Evolutionary conservation across 2,888 invertebrate genomes (phyloP).

Genomic region (Diplazon laetatorius): DNA sequence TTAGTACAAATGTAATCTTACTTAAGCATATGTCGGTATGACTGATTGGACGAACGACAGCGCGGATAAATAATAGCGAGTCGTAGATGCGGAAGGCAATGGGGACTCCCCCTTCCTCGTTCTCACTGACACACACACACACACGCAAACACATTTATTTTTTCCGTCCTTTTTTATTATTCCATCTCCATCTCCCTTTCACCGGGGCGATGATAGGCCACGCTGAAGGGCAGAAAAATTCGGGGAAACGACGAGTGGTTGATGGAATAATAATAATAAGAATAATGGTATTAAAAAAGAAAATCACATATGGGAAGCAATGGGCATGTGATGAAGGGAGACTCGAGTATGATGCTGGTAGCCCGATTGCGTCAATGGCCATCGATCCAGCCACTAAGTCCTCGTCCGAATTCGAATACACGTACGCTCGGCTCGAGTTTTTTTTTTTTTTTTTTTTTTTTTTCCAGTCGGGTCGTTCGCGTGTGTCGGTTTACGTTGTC

Average conservation of each 20-base stretch:
- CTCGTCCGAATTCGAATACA: conserved; percentile 56
- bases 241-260: conserved; percentile 53
- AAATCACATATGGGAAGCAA: conserved; percentile 78
- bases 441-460: too few species aligned
- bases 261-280: conserved; percentile 25
- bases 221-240: conserved; percentile 69
- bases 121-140: conserved; percentile 36
- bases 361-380: conserved; percentile 73
- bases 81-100: conserved; percentile 30
- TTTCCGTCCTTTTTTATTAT: conserved; percentile 28
- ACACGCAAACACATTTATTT: conserved; percentile 36
- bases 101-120: conserved; percentile 58
- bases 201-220: not conserved
- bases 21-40: conserved; percentile 81
- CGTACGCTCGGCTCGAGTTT: conserved; percentile 41
- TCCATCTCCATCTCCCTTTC: conserved; percentile 44
- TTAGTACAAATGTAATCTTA: conserved; percentile 82
- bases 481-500: conserved; percentile 42
- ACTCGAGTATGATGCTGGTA: conserved; percentile 73
- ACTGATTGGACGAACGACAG: conserved; percentile 79
- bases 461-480: conserved; percentile 18
- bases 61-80: conserved; percentile 77
- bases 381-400: conserved; percentile 74
- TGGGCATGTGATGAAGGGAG: conserved; percentile 54
- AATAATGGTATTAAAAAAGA: conserved; percentile 56